Percentiles rank a stretch among this genome's conserved stretches.
Conservation (phyloP, 2,797 vertebrate species). For the Synaphobranchus kaupii region DNA sequence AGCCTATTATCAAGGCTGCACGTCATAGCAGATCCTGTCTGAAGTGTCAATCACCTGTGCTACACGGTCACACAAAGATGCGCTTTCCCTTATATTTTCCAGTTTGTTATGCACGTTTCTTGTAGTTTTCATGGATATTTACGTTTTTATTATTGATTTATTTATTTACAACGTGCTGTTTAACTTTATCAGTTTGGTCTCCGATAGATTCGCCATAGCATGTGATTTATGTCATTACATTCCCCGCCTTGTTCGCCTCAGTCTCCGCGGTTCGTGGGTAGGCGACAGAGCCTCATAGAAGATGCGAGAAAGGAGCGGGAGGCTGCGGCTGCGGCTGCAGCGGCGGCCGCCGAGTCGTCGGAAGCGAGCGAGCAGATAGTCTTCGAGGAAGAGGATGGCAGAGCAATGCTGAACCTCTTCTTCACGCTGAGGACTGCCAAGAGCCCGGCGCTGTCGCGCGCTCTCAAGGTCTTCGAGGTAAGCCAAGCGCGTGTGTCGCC, state of each 20-base stretch:
- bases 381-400: constrained; percentile 87
- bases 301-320: constrained; percentile 94
- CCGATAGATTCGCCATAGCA: background rate
- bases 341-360: constrained; percentile 58
- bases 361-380: constrained; percentile 83
- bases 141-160: background rate
- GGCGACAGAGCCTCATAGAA: constrained; percentile 93
- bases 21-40: background rate
- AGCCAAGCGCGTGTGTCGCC: constrained; percentile 20
- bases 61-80: constrained; percentile 20
- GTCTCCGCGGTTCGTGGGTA: constrained; percentile 86
- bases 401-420: constrained; percentile 84
- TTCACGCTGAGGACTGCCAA: constrained; percentile 83
- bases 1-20: background rate
- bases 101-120: background rate
- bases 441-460: constrained; percentile 79
- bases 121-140: background rate
- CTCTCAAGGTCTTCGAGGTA: constrained; percentile 94
- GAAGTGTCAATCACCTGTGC: constrained; percentile 35
- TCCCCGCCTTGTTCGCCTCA: constrained; percentile 47
- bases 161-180: background rate
- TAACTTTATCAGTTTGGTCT: background rate
- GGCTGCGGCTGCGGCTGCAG: constrained; percentile 78
- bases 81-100: background rate
- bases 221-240: background rate